Percentiles rank a stretch among this genome's conserved stretches.
Conservation (phyloP, 2,888 invertebrate species). For the Bugulina stolonifera region DNA sequence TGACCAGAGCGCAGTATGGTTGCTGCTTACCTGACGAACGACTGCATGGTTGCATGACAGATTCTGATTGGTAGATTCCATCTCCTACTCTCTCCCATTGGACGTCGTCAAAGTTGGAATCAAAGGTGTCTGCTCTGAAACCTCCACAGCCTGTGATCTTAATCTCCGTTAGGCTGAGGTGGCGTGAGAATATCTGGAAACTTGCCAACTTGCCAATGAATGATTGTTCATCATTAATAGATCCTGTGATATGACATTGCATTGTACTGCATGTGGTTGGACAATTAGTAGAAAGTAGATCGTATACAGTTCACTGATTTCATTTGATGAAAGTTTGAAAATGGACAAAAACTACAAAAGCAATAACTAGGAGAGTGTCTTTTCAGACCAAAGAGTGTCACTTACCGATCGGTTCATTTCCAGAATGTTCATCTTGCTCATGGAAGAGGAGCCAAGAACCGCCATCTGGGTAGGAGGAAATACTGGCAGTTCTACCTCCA, state of each 20-base stretch:
- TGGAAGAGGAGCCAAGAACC: not conserved
- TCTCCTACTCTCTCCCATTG: not conserved
- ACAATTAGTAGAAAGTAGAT: no score
- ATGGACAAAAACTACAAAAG: no score
- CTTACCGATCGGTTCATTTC: not conserved
- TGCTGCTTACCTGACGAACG: not conserved
- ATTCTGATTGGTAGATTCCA: not conserved
- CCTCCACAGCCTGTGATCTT: not conserved
- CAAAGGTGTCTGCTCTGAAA: not conserved
- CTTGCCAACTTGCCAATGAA: not conserved
- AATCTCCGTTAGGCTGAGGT: not conserved
- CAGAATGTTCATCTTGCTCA: not conserved
- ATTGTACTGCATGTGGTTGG: no score
- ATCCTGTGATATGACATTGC: no score
- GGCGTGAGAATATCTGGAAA: not conserved
- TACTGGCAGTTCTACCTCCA: not conserved
- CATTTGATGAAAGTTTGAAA: no score
- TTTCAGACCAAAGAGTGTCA: no score
- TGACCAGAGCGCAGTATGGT: no score
- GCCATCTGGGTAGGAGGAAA: not conserved
- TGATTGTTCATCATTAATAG: not conserved
- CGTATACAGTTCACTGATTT: no score
- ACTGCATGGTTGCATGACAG: not conserved
- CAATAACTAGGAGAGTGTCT: no score
- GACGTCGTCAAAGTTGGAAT: not conserved